phyloP scores from a whole-genome alignment of 2,888 invertebrate genomes.

The Chrysomela aeneicollis region DNA sequence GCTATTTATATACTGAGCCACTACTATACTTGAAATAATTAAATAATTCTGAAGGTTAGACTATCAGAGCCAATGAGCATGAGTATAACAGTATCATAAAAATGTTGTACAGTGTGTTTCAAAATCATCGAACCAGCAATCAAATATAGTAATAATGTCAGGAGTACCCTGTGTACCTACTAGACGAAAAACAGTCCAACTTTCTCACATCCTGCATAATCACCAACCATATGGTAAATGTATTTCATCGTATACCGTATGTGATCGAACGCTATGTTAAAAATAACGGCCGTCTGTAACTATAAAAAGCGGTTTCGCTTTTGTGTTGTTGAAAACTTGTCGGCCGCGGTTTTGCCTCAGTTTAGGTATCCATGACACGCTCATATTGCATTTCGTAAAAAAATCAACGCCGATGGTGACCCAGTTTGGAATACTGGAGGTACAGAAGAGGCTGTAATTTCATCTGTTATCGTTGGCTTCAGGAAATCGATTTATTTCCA shows the following conservation, averaged over 20 bases:
- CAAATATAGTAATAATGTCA: no score
- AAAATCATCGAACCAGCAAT: no score
- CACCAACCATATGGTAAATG: constrained; percentile 7
- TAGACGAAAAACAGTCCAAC: background rate
- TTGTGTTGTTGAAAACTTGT: constrained; percentile 15
- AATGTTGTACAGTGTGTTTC: no score
- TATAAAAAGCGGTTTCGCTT: constrained; percentile 16
- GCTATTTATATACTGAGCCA: no score
- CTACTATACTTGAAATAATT: no score
- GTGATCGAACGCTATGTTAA: background rate
- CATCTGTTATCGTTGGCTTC: background rate
- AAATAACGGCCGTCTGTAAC: background rate
- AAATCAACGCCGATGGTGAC: constrained; percentile 9
- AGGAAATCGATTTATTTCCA: no score
- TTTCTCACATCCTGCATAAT: constrained; percentile 1
- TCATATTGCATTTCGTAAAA: constrained; percentile 9
- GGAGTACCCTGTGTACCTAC: background rate
- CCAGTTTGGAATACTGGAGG: background rate
- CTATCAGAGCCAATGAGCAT: no score
- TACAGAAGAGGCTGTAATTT: constrained; percentile 13
- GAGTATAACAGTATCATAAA: no score
- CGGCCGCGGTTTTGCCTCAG: constrained; percentile 15
- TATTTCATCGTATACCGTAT: background rate
- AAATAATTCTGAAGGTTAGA: no score
- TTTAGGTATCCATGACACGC: background rate